These are phyloP conservation scores for Aphis craccivora DNA, from an alignment of 1,140 invertebrate species.

Conservation along the genomic window DNA sequence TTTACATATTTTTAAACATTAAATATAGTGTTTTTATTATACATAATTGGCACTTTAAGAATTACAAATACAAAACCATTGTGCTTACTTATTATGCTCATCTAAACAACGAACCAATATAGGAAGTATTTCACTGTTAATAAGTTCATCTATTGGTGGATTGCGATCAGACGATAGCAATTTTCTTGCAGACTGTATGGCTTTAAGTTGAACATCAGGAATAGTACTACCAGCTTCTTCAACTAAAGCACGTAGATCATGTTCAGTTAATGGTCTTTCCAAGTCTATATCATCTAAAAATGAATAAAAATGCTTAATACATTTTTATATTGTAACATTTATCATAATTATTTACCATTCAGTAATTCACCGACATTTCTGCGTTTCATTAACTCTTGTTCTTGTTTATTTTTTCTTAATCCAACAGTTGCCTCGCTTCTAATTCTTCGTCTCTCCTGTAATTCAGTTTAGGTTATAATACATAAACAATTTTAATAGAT, in stretches of 20 bases:
- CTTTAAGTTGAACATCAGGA: conserved; percentile 76
- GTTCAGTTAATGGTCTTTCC: conserved; percentile 72
- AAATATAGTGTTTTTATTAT: not conserved
- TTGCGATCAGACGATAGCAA: conserved; percentile 96
- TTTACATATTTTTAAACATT: not conserved
- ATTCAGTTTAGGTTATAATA: conserved; percentile 59
- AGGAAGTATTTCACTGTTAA: conserved; percentile 91
- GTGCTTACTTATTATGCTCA: conserved; percentile 75
- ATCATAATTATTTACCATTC: conserved; percentile 69
- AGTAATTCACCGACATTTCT: conserved; percentile 89
- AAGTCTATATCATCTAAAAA: conserved; percentile 75
- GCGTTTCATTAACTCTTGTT: conserved; percentile 93
- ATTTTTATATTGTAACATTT: not conserved
- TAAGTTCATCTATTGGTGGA: conserved; percentile 98
- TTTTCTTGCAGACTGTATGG: conserved; percentile 89
- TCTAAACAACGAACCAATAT: conserved; percentile 90
- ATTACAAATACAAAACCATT: conserved; percentile 20
- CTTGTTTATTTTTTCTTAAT: conserved; percentile 94
- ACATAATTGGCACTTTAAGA: not conserved
- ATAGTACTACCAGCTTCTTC: conserved; percentile 74
- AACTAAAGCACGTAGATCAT: conserved; percentile 75
- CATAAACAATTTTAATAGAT: not conserved
- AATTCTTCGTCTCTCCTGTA: conserved; percentile 92
- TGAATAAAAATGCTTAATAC: conserved; percentile 59
- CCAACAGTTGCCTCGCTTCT: conserved; percentile 96